phyloP scores from a whole-genome alignment of 2,888 invertebrate species.

The Drosophila stalkeri region DNA sequence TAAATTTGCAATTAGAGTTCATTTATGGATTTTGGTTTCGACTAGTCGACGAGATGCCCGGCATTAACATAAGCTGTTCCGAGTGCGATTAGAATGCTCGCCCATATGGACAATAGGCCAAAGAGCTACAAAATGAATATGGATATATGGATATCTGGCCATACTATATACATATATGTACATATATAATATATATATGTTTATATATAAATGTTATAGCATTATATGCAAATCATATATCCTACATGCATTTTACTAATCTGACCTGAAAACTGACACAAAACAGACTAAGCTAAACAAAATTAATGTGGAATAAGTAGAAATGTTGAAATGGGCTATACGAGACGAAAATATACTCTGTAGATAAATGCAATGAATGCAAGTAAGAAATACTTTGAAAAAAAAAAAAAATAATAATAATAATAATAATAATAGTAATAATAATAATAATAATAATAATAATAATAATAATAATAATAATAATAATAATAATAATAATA shows the following conservation, averaged over 20 bases:
- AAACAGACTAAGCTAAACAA: slow-evolving; percentile 1
- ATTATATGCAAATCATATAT: slow-evolving; percentile 10
- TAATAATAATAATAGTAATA: too few relatives aligned
- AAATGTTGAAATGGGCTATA: background rate
- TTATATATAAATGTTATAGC: background rate
- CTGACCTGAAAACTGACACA: slow-evolving; percentile 45
- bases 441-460: too few relatives aligned
- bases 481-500: too few relatives aligned
- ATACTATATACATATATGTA: background rate
- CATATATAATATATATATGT: slow-evolving; percentile 5
- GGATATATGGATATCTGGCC: too few relatives aligned
- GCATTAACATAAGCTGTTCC: slow-evolving; percentile 62
- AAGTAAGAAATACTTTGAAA: too few relatives aligned
- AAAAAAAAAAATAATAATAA: too few relatives aligned
- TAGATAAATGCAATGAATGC: background rate
- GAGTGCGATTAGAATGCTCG: slow-evolving; percentile 53
- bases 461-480: too few relatives aligned
- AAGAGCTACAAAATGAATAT: slow-evolving; percentile 14
- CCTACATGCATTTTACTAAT: slow-evolving; percentile 41
- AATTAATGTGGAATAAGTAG: slow-evolving; percentile 6
- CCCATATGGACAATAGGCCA: slow-evolving; percentile 23
- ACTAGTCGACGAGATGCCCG: slow-evolving; percentile 37
- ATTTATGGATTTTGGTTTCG: slow-evolving; percentile 55
- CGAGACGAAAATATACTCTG: background rate
- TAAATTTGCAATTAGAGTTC: slow-evolving; percentile 71